Percentiles rank a stretch among this genome's conserved stretches.
phyloP scores from a whole-genome alignment of 37 sponge, comb jelly and placozoan species.

The Ianthella basta region DNA sequence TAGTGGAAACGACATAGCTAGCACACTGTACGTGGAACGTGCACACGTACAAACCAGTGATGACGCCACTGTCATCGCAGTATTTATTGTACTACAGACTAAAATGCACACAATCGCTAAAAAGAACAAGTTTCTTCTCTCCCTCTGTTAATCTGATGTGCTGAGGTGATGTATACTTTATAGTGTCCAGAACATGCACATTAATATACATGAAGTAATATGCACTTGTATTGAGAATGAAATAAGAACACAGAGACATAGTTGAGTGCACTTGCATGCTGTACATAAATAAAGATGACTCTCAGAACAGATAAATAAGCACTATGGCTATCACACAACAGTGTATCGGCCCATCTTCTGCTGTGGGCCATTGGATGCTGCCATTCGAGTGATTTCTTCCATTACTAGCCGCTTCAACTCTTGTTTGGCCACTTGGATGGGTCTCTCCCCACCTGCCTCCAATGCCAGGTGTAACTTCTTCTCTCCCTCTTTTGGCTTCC shows the following conservation, averaged over 20 bases:
- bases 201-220: no score
- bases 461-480: slow-evolving; percentile 78
- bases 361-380: slow-evolving; percentile 31
- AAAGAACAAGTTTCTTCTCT: no score
- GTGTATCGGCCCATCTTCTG: slow-evolving; percentile 77
- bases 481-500: slow-evolving; percentile 79
- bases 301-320: no score
- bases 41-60: no score
- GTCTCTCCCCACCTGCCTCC: slow-evolving; percentile 87
- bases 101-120: no score
- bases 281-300: no score
- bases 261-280: not conserved
- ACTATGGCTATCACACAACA: slow-evolving; percentile 45
- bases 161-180: no score
- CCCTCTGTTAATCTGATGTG: no score
- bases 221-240: not conserved
- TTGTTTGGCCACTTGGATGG: slow-evolving; percentile 90
- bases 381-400: slow-evolving; percentile 87
- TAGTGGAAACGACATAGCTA: not conserved
- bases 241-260: not conserved
- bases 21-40: not conserved
- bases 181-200: no score
- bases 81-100: no score
- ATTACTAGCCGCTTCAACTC: slow-evolving; percentile 92
- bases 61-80: no score